These are phyloP conservation scores for Acromyrmex echinatior DNA, from an alignment of 1,140 invertebrate species.

Conservation along the genomic window DNA sequence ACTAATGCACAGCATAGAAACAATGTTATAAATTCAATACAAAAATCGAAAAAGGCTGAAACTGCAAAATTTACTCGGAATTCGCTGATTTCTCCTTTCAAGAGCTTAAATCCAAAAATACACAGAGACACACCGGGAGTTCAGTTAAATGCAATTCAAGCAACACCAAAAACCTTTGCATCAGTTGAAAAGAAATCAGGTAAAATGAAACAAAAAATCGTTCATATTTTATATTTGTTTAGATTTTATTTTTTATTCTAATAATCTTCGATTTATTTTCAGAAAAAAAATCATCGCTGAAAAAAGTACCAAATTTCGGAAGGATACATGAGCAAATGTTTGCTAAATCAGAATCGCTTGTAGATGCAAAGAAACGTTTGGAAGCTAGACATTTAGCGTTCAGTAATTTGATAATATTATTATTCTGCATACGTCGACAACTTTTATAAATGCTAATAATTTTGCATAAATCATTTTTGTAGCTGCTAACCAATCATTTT, in stretches of 20 bases:
- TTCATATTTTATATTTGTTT: neutral
- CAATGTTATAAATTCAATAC: slow-evolving; percentile 1
- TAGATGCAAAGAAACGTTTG: slow-evolving; percentile 87
- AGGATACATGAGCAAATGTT: slow-evolving; percentile 89
- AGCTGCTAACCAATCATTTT: neutral
- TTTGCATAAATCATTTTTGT: neutral
- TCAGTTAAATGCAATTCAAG: neutral
- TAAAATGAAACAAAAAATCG: slow-evolving; percentile 1
- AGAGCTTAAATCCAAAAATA: neutral
- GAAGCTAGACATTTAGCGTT: slow-evolving; percentile 80
- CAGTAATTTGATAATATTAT: slow-evolving; percentile 67
- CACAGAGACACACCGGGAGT: neutral
- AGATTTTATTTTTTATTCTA: neutral
- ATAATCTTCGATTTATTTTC: neutral
- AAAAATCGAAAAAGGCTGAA: neutral
- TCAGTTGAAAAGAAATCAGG: slow-evolving; percentile 35
- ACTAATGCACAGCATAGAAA: neutral
- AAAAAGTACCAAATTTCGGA: slow-evolving; percentile 89
- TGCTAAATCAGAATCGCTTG: slow-evolving; percentile 89
- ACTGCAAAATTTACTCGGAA: neutral
- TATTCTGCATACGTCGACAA: neutral
- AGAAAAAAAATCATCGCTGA: slow-evolving; percentile 74
- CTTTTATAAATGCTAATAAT: slow-evolving; percentile 8
- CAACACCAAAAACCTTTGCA: slow-evolving; percentile 1
- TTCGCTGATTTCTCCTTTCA: neutral